Base-by-base conservation (phyloP, 2,888 invertebrate genomes). In the Tyria jacobaeae region DNA sequence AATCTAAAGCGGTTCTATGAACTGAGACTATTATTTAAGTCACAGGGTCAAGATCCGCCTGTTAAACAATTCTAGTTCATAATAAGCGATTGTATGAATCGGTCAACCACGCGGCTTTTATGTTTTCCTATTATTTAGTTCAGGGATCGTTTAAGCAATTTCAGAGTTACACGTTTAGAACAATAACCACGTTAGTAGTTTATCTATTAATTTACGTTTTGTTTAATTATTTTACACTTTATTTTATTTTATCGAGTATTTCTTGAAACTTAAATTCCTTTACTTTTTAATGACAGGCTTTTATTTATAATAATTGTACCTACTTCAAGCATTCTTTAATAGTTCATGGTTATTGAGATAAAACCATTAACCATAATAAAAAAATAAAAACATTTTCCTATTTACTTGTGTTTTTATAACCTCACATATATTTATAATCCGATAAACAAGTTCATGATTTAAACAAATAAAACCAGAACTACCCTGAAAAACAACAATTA, bases 11-110 rank as follows among this genome's bases (percentile, higher is more conserved):
- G 73, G 70, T 67, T 56, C 55, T 71, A 75, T 60, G 75, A 78
- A 76, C 68, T 68, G 67, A 64, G 70, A 64, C 66, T 78, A 73
- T 74, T 71, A 80, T 72, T 81, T 81, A 87, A 83, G 85, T 86
- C 86, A 83, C 57, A 69, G n/a, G 79, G 81, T 81, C 82, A 80
- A 76, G 64, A 75, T 75, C 77, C 82, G 73, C 67, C 69, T 68
- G 66, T 71, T 69, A 71, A 80, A 65, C 73, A 65, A 80, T 81
- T 79, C 66, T 62, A 66, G 79, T 80, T 74, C 71, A 75, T 73
- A 44, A 21, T 67, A 56, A 68, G 64, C 68, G 66, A 73, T 77
- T 80, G 66, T 78, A 79, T 80, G 70, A 75, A 74, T 75, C 78
- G 79, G 78, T 80, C 84, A 83, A 79, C 77, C 75, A 71, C 71